Base-by-base conservation (phyloP, 2,113 vertebrate species). In the Cathartes aura region DNA sequence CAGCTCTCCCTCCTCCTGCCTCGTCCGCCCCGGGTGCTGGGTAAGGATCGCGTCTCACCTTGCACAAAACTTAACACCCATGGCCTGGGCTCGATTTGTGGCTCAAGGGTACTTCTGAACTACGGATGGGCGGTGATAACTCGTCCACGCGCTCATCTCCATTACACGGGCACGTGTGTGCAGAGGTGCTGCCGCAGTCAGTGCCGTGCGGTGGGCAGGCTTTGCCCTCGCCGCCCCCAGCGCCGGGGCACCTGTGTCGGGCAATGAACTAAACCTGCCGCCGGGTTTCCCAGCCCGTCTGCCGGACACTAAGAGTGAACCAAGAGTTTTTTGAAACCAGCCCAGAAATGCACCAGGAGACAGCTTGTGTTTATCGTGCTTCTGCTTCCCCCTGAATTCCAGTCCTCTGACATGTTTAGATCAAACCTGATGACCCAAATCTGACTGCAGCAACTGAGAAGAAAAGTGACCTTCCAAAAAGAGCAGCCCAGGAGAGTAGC, bases 1-100 rank as follows among this genome's bases (percentile, higher is more conserved):
- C 76, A 76, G 14, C 48, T 58, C n/a, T 55, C 36, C 36, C 34
- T 76, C 38, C 79, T 80, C 29, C 50, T 42, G n/a, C 72, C 47
- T 71, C 0, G 0, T 16, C 40, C 0, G 0, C 29, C 13, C 27
- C 0, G 0, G 45, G 20, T 3, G 3, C 89, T 86, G 87, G 63
- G 42, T 26, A 29, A 60, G 38, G 79, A n/a, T 90, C 3, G 9
- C 34, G 63, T 52, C 63, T 80, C 62, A 7, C 55, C 88, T 82
- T 4, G 62, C 38, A 23, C 71, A 53, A 9, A 87, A 17, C 72
- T 24, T 56, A 8, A 20, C 0, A 5, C 40, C 62, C 0, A 0
- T 36, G 62, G 64, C 50, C 55, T 40, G 88, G 79, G 20, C 45
- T 58, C 23, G 0, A 2, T 20, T 70, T 15, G 34, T 85, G 87